Conservation (phyloP, 1,140 invertebrate species). For the Chironomus tepperi region DNA sequence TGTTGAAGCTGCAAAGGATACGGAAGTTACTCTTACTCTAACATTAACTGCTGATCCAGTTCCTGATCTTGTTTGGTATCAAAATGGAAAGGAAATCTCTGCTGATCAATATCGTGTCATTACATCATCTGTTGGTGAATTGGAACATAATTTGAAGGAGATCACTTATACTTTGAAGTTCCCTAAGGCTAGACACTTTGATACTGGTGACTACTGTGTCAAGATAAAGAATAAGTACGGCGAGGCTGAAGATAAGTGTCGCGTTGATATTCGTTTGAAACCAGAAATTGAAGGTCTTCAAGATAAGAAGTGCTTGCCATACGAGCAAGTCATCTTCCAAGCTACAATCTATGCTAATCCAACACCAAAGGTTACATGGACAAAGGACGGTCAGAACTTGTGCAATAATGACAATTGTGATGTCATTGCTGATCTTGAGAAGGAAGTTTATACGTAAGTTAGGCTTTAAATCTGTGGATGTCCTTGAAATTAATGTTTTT, state of each 20-base stretch:
- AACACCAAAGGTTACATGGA: conserved; percentile 65
- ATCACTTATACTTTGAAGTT: conserved; percentile 62
- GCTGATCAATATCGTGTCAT: conserved; percentile 34
- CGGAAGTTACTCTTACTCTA: conserved; percentile 65
- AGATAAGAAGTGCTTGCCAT: conserved; percentile 61
- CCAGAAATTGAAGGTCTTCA: conserved; percentile 66
- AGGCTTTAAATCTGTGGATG: background rate
- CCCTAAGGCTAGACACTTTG: conserved; percentile 56
- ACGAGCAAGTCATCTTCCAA: conserved; percentile 60
- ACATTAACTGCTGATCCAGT: conserved; percentile 73
- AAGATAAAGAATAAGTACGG: conserved; percentile 70
- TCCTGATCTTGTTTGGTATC: conserved; percentile 46
- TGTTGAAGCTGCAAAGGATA: conserved; percentile 47
- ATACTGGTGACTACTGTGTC: conserved; percentile 75
- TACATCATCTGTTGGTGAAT: conserved; percentile 49
- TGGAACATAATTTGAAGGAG: conserved; percentile 64
- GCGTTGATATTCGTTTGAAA: conserved; percentile 61
- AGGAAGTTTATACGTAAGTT: conserved; percentile 33
- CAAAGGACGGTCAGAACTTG: conserved; percentile 40
- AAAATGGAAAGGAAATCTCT: conserved; percentile 44
- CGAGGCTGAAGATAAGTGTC: conserved; percentile 55
- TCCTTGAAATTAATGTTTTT: background rate
- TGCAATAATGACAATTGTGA: conserved; percentile 39
- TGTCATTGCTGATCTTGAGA: conserved; percentile 39
- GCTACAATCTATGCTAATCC: conserved; percentile 68